Base-by-base conservation (phyloP, 2,888 invertebrate species). In the Ctenicera cuprea region DNA sequence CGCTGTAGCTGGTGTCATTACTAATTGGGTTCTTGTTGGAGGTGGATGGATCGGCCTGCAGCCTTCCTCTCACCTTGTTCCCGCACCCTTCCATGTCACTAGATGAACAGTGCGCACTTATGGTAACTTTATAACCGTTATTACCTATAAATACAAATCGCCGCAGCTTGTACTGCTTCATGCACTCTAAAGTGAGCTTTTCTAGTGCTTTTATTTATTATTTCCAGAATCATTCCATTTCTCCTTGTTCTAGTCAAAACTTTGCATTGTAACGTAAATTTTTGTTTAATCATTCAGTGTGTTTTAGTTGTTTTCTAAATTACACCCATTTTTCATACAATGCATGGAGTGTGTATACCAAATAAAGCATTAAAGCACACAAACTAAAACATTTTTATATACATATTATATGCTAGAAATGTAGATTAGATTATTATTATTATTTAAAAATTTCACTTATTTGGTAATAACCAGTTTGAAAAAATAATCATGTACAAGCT, bases 41-140 rank as follows among this genome's bases (percentile, higher is more conserved):
- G 89, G 86, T 87, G 89, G 89, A 89, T 86, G 86, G 88, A 87
- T 87, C 88, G 87, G 87, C 87, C 87, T 88, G 89, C 87, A 85
- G 89, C 87, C 87, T 89, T 86, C 88, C 88, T 86, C 86, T 87
- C 84, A 86, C 86, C 87, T 86, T 86, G 86, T 85, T 85, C 85
- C 85, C 86, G 80, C 84, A 81, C 79, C 78, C 86, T 84, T 86
- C 87, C 86, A 85, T 87, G 86, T 84, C 86, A 84, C 81, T 86
- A 83, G 87, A 87, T 79, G 87, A 87, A 84, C 87, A 85, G 84
- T 87, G 84, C 84, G 87, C 87, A 86, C 85, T 87, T 78, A 87
- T 87, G 87, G 87, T 87, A 87, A 87, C 81, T 77, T 79, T 68
- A 77, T 75, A 67, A 76, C 73, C 77, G 69, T 71, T 76, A 73